Evolutionary conservation across 2,797 vertebrate genomes (phyloP), one percentile per base, ranked within the genome.

Genomic region (Catharus ustulatus): DNA sequence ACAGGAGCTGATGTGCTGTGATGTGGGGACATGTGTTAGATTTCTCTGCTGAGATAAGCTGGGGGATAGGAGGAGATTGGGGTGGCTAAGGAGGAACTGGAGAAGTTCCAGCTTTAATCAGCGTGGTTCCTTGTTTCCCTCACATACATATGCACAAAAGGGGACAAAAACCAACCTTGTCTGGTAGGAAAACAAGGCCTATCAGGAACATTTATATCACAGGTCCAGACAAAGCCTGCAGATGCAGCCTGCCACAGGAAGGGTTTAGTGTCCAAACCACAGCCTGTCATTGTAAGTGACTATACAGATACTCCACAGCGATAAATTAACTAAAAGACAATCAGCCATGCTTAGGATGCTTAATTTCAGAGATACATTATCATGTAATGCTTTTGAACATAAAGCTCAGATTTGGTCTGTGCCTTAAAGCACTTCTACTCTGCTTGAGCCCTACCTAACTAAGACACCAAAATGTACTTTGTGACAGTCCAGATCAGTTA

Each of bases 311-410:
- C 42, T 16, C 38, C 49, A 77, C 4, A 54, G 66, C 9, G 7
- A 92, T 92, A 89, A 91, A 89, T 89, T 94, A 89, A 52, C 61
- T 71, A 77, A 87, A 91, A 89, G 84, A 93, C 82, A 83, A 92
- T 82, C 93, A 83, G 42, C 49, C 29, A 26, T 40, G 34, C 79
- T 63, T 81, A 81, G 62, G 71, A 91, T 86, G 87, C 69, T 58
- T 94, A 81, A 89, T 94, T 90, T 94, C 91, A 88, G 82, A 89
- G 72, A 77, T 67, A 83, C 20, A 27, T 84, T 80, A 93, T 26
- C 68, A 73, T 17, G 68, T 58, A 94, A 91, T 40, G 85, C 85
- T 95, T 80, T 73, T 75, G 46, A 66, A 80, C 48, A 83, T 74
- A 84, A 82, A 94, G 81, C 87, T 93, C 73, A 78, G 73, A 92